Evolutionary conservation across 2,113 vertebrate species (phyloP).

Genomic region (Arizona elegans): DNA sequence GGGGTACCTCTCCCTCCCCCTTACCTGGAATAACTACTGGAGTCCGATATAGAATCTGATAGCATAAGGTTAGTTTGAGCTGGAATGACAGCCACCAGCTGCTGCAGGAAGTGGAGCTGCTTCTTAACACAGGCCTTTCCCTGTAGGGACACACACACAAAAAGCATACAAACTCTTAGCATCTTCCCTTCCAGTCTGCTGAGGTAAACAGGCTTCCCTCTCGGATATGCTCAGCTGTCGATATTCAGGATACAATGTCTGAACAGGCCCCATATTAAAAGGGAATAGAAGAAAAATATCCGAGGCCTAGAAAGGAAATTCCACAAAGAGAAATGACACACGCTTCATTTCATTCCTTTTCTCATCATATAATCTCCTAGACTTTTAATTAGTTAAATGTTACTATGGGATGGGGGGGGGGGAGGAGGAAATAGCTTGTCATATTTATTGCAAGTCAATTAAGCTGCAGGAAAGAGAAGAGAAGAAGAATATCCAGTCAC

Average conservation of each 20-base stretch:
- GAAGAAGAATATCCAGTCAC: not conserved
- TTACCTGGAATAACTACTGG: conserved; percentile 43
- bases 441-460: not conserved
- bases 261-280: not conserved
- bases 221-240: not conserved
- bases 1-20: not conserved
- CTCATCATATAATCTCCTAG: not conserved
- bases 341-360: not conserved
- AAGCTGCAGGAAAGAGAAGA: not conserved
- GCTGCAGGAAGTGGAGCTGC: conserved; percentile 77
- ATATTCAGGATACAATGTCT: not conserved
- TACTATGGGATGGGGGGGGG: not conserved
- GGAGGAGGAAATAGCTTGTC: not conserved
- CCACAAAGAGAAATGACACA: not conserved
- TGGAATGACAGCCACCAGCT: conserved; percentile 60
- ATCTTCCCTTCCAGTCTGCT: not conserved
- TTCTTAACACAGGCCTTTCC: conserved; percentile 62
- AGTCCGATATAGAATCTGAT: not conserved
- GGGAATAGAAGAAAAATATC: not conserved
- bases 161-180: not conserved
- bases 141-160: conserved; percentile 55
- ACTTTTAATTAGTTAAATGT: not conserved
- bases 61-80: not conserved
- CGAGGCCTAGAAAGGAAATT: not conserved
- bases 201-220: too few relatives aligned